Base-by-base conservation (phyloP, 2,797 vertebrate species). In the Meriones psammophilus region DNA sequence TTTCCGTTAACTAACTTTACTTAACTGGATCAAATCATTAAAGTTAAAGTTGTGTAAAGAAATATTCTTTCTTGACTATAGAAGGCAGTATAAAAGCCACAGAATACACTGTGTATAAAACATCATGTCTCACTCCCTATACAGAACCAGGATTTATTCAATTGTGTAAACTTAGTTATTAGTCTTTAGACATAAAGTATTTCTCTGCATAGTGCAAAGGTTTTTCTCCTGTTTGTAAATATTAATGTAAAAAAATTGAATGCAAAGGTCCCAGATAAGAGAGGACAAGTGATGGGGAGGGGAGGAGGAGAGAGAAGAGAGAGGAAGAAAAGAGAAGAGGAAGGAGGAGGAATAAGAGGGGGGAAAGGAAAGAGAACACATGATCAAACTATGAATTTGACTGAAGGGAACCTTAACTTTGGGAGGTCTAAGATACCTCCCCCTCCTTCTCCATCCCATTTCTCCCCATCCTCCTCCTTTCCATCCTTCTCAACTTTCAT, bases 31-130 rank as follows among this genome's bases (percentile, higher is more conserved):
- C 3, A 26, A 86, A 6, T 56, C 18, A 80, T 88, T 91, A 92
- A 64, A 78, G 8, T 88, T 90, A 88, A 50, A 77, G 18, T 77
- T 89, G 12, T 87, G 60, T n/a, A 36, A 91, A 69, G 7, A 83
- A 22, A 28, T 89, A 26, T 50, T 50, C 56, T 91, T 83, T 69
- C 42, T 66, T 87, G 64, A 79, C 0, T 86, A 18, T 64, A 86
- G 39, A 94, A 74, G 28, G 0, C 30, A 39, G 33, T 36, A 64
- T 77, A 66, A 2, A 73, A 94, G 1, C 39, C 88, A 76, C 58
- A 78, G 62, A 8, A 89, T 20, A 56, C 76, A 12, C 17, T 42
- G 15, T 24, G 46, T 88, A 0, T 46, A 58, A 8, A 77, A 64
- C 77, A 56, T 5, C 13, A 60, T 74, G 80, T 13, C 5, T 15